Evolutionary conservation across 2,888 invertebrate species (phyloP).

Genomic region (Hirtodrosophila trivittata): DNA sequence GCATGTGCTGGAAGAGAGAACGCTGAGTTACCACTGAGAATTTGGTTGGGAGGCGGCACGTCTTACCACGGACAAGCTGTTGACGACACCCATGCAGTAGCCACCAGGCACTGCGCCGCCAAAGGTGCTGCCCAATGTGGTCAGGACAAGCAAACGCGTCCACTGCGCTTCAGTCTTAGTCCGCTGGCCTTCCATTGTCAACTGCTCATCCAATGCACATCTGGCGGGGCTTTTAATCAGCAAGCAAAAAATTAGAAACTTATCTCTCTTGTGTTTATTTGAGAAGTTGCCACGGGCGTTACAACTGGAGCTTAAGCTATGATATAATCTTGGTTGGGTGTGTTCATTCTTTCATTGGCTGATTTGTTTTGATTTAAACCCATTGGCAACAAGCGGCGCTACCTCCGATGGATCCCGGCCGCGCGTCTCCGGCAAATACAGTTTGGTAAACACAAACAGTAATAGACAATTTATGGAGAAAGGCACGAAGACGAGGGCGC

Average conservation of each 20-base stretch:
- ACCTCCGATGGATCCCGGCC: not conserved
- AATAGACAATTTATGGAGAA: not conserved
- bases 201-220: not conserved
- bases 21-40: no score
- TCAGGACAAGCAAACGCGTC: slow-evolving; percentile 9
- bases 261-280: not conserved
- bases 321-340: not conserved
- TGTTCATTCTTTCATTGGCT: not conserved
- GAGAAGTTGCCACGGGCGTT: not conserved
- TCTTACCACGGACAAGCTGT: slow-evolving; percentile 90
- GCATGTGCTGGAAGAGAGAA: slow-evolving; percentile 85
- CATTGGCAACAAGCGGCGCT: not conserved
- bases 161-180: not conserved
- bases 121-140: slow-evolving; percentile 51
- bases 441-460: not conserved
- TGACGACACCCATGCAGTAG: slow-evolving; percentile 92
- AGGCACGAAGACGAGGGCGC: no score
- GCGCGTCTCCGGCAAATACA: not conserved
- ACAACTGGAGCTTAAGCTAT: not conserved
- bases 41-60: not conserved
- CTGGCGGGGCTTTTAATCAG: not conserved
- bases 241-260: not conserved
- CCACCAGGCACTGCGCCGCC: slow-evolving; percentile 92
- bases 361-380: slow-evolving; percentile 2
- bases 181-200: not conserved